Percentiles rank a stretch among this genome's conserved stretches.
Conservation (phyloP, 1,140 invertebrate genomes). For the Ips typographus region DNA sequence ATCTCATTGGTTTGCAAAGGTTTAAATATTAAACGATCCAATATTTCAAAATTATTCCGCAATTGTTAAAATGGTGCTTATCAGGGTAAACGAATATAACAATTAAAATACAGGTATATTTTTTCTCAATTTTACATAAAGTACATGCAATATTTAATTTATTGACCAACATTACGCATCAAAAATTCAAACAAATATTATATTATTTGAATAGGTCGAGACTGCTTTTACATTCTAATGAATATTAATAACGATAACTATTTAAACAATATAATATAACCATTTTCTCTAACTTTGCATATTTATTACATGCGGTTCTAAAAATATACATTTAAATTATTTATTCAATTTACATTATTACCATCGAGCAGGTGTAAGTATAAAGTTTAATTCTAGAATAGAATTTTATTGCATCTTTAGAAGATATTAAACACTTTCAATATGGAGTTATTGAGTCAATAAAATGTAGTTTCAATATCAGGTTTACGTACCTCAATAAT, state of each 20-base stretch:
- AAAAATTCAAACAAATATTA: conserved; percentile 6
- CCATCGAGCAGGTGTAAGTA: neutral
- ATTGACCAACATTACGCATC: neutral
- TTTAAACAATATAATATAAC: conserved; percentile 21
- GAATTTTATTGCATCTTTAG: conserved; percentile 11
- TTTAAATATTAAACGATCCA: neutral
- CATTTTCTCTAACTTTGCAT: conserved; percentile 21
- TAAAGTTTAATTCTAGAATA: conserved; percentile 19
- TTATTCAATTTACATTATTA: conserved; percentile 26
- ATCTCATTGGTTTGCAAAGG: neutral
- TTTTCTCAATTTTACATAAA: neutral
- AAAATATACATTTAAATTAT: conserved; percentile 24
- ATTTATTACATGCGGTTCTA: conserved; percentile 18
- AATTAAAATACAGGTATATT: neutral
- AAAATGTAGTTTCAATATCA: conserved; percentile 14
- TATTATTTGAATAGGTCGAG: neutral
- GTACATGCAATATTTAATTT: neutral
- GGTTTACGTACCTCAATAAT: neutral
- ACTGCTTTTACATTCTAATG: conserved; percentile 26
- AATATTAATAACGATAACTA: conserved; percentile 23
- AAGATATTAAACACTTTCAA: neutral
- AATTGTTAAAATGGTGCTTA: neutral
- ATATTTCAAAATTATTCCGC: neutral
- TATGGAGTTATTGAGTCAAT: neutral
- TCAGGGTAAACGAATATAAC: neutral